Conservation (phyloP, 23 tunicate species). For the Clavelina lepadiformis region DNA sequence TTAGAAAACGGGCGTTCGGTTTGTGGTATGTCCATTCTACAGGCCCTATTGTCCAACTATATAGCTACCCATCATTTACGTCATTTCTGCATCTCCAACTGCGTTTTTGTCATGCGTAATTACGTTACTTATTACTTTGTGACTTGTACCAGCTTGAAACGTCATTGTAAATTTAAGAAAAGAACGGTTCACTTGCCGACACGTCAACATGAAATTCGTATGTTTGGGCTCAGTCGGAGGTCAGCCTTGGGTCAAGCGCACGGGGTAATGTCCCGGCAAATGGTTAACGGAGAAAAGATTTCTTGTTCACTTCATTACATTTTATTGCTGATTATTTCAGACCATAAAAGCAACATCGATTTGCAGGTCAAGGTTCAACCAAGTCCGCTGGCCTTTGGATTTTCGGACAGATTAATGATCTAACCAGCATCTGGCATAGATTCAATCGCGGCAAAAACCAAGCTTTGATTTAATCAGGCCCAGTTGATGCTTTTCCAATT, state of each 20-base stretch:
- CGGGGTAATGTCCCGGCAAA: neutral
- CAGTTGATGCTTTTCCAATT: neutral
- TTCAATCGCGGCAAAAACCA: slow-evolving; percentile 3
- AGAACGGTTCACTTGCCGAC: neutral
- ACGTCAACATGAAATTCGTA: slow-evolving; percentile 11
- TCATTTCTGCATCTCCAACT: too few species aligned
- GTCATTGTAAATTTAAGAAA: slow-evolving; percentile 10
- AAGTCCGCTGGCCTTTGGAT: neutral
- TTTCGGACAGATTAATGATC: slow-evolving; percentile 4
- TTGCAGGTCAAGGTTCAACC: slow-evolving; percentile 16
- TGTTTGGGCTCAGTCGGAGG: neutral
- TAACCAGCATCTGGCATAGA: slow-evolving; percentile 22
- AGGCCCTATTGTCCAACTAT: too few species aligned
- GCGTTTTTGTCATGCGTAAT: too few species aligned
- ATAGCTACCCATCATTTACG: too few species aligned
- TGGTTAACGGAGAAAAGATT: neutral
- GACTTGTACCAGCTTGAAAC: too few species aligned
- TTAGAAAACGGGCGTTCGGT: too few species aligned
- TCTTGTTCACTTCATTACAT: neutral
- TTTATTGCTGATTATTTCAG: slow-evolving; percentile 23
- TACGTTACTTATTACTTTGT: too few species aligned
- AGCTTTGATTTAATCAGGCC: neutral
- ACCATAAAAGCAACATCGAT: slow-evolving; percentile 7
- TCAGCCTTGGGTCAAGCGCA: slow-evolving; percentile 10
- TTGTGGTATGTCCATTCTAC: too few species aligned